Base-by-base conservation (phyloP, 1,140 invertebrate species). In the Ylistrum balloti region DNA sequence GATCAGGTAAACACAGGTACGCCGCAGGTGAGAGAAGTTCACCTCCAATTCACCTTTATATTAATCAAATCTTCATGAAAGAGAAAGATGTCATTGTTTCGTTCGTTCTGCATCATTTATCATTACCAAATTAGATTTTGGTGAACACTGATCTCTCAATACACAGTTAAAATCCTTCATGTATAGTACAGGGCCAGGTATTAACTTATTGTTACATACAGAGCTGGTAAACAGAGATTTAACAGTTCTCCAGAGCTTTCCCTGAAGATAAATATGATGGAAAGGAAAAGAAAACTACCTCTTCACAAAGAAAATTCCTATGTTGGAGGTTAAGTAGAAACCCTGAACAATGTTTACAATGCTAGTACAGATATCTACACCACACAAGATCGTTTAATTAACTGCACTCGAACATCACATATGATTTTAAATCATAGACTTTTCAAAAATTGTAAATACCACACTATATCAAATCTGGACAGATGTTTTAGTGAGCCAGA, bases 1-100 rank as follows among this genome's bases (percentile, higher is more conserved):
- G n/a, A 74, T 74, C 56, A 74, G 56, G 56, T 74, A 45, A 45
- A 74, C 22, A n/a, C 56, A 74, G 56, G 56, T 74, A 74, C 56
- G n/a, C 56, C 56, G n/a, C 56, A 74, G 56, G 56, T 74, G 56
- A 28, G 3, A 74, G n/a, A n/a, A 74, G 56, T 28, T 74, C 56
- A 74, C 56, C 56, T n/a, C 56, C 3, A 74, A 17, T n/a, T 74
- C 56, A 74, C 56, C 56, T 74, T 74, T 74, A 74, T n/a, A 7
- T 74, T 74, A 74, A 74, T 74, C 56, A 74, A 48, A 74, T 74
- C 56, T 3, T 3, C 56, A 74, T 17, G 28, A 74, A 74, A 74
- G 56, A 74, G 56, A 74, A 74, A 74, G 56, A 17, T 74, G 56
- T 28, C 56, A 17, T 74, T 74, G 56, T 74, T 17, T 28, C 28